Conservation (phyloP, 2,888 invertebrate species). For the Meiosimyza platycephala region DNA sequence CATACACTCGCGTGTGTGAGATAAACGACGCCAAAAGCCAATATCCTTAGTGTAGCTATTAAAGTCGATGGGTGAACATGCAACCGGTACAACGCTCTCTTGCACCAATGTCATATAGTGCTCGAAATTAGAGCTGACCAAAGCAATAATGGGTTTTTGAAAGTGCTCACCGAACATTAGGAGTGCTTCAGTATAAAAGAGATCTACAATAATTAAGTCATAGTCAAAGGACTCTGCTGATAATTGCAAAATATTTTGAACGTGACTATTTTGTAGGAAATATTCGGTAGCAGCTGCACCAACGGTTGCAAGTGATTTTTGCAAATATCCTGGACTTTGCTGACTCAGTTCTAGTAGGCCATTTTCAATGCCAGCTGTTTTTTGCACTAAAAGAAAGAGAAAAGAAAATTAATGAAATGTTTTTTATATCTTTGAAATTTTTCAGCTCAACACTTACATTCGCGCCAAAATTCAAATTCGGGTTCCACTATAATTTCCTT, state of each 20-base stretch:
- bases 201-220: conserved; percentile 67
- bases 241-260: conserved; percentile 51
- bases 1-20: conserved; percentile 67
- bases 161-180: conserved; percentile 64
- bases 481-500: conserved; percentile 59
- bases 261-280: conserved; percentile 53
- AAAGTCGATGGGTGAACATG: conserved; percentile 68
- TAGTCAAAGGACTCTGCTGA: conserved; percentile 63
- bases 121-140: conserved; percentile 66
- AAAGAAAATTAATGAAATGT: neutral
- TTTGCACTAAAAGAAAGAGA: conserved; percentile 49
- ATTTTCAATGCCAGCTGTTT: conserved; percentile 39
- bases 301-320: conserved; percentile 55
- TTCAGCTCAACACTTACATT: conserved; percentile 51
- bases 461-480: conserved; percentile 60
- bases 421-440: neutral
- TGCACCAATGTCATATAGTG: conserved; percentile 67
- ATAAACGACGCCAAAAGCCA: conserved; percentile 69
- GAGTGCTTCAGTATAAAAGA: conserved; percentile 67
- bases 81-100: conserved; percentile 67
- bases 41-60: conserved; percentile 60
- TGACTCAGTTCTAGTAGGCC: conserved; percentile 50
- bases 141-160: conserved; percentile 64
- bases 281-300: conserved; percentile 57
- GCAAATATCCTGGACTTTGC: conserved; percentile 48